Evolutionary conservation across 1,140 invertebrate species (phyloP), one percentile per base, ranked within the genome.

Genomic region (Hydropsyche tenuis): DNA sequence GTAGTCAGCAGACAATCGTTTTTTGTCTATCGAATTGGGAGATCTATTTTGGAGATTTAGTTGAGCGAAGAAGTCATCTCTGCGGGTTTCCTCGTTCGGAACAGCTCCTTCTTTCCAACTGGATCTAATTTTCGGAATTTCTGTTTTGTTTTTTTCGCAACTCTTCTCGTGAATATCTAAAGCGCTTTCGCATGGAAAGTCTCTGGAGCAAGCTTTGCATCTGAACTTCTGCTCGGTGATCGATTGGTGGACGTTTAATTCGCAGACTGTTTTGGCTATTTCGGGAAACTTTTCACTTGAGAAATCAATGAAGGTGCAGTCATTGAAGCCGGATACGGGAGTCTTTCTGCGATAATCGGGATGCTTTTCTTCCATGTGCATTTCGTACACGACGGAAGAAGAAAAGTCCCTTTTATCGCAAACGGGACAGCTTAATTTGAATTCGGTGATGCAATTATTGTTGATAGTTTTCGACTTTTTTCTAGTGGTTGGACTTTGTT

Each of bases 251-350:
- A 89, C 73, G 68, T 88, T 90, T 51, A 89, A 84, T 78, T 94
- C 93, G 82, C 91, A 93, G 46, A 89, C 86, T 9, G 88, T 87
- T 71, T 90, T 88, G 0, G 92, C 90, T 56, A 94, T 93, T 42
- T 92, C 84, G 0, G 93, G 88, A 79, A 93, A 94, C 80, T 94
- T 94, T 53, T 88, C 86, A 25, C 87, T 89, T 0, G 92, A 91
- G 78, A 94, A 95, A 79, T 94, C 92, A 0, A 92, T 87, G 79
- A 92, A 93, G 2, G 88, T 90, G n/a, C 93, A 81, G 81, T 94
- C 91, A 64, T 90, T 86, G 80, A 92, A 94, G 2, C 91, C 91
- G 0, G 88, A 81, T 0, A 88, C 83, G 42, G 75, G 73, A 66
- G 80, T 82, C 75, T 90, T 89, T n/a, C 88, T 85, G 5, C 86